These are phyloP conservation scores for Eristalinus sepulchralis DNA, from an alignment of 2,888 invertebrate genomes.

Conservation along the genomic window DNA sequence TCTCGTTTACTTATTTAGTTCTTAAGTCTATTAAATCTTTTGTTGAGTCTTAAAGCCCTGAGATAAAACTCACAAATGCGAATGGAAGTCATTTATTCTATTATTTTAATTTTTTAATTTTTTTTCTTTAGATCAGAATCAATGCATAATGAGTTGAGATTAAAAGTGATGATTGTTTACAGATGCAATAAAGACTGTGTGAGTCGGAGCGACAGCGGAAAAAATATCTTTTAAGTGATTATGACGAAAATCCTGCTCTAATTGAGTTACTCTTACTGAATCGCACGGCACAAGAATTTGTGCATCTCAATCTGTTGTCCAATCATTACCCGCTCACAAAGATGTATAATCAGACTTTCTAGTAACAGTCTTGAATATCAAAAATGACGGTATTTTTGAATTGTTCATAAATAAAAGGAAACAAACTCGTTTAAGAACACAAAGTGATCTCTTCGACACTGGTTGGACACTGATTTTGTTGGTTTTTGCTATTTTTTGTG, in stretches of 20 bases:
- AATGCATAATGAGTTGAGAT: background rate
- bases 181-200: background rate
- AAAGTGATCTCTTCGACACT: background rate
- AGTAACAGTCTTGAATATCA: background rate
- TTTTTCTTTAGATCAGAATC: background rate
- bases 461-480: background rate
- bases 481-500: too few species aligned
- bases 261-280: too few species aligned
- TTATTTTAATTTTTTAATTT: constrained; percentile 17
- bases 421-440: background rate
- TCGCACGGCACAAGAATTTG: too few species aligned
- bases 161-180: background rate
- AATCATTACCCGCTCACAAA: background rate
- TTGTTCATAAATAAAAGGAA: background rate
- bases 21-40: constrained; percentile 55
- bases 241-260: too few species aligned
- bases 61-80: constrained; percentile 58
- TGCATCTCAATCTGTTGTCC: background rate
- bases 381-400: background rate
- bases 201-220: too few species aligned
- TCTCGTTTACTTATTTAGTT: constrained; percentile 36
- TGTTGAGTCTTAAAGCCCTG: constrained; percentile 65
- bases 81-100: constrained; percentile 58
- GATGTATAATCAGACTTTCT: background rate
- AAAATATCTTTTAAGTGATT: background rate